phyloP scores from a whole-genome alignment of 2,113 vertebrate species.

The Petrocephalus microphthalmus region DNA sequence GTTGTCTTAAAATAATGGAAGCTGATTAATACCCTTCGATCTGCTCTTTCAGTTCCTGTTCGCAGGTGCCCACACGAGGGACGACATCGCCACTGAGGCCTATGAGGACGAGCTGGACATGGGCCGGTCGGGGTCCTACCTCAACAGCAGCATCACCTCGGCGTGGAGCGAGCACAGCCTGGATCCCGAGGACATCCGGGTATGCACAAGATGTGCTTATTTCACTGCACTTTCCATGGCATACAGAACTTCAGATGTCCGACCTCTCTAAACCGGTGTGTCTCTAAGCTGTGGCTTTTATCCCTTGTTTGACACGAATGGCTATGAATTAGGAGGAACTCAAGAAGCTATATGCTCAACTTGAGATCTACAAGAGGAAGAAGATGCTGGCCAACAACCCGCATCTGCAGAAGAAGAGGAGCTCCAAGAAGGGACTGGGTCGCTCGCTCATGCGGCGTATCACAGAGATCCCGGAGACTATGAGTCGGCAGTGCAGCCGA shows the following conservation, averaged over 20 bases:
- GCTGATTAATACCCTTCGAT: background rate
- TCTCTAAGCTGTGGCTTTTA: background rate
- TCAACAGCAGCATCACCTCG: conserved; percentile 97
- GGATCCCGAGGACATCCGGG: conserved; percentile 95
- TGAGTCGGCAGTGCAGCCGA: conserved; percentile 86
- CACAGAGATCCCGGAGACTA: conserved; percentile 91
- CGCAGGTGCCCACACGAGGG: conserved; percentile 82
- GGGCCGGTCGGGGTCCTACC: conserved; percentile 92
- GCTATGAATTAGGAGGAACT: conserved; percentile 76
- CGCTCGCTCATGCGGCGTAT: conserved; percentile 94
- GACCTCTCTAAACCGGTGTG: background rate
- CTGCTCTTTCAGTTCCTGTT: conserved; percentile 75
- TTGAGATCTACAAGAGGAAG: conserved; percentile 93
- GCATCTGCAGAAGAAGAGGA: conserved; percentile 95
- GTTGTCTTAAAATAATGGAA: background rate
- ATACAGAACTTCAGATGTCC: background rate
- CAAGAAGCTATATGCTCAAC: conserved; percentile 91
- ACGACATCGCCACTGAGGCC: conserved; percentile 95
- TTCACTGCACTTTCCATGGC: background rate
- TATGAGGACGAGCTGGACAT: conserved; percentile 97
- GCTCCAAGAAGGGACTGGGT: conserved; percentile 93
- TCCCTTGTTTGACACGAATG: conserved; percentile 4
- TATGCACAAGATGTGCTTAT: conserved; percentile 40
- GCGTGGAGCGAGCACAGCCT: conserved; percentile 97
- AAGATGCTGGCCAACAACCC: conserved; percentile 99